Evolutionary conservation across 2,797 vertebrate genomes (phyloP), one percentile per base, ranked within the genome.

Genomic region (Vultur gryphus): DNA sequence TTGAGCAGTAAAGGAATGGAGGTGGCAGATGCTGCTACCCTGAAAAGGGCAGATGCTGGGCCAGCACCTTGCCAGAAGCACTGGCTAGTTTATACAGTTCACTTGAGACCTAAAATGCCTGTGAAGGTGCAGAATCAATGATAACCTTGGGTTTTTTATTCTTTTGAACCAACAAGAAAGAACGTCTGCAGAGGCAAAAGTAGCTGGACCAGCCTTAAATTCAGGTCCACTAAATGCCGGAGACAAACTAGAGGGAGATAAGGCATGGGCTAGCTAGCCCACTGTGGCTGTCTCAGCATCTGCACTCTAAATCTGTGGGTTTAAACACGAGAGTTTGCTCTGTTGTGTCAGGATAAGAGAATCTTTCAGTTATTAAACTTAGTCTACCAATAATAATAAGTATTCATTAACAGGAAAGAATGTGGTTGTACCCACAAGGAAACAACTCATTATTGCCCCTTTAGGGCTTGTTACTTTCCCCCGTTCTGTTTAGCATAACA

Each of bases 1-100:
- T 93, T 94, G 86, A 44, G 61, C 87, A 84, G 54, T 86, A 87
- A 92, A 93, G 76, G 94, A 95, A 65, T 65, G 54, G 86, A 93
- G 49, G 52, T 44, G 65, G 86, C 90, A 91, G 57, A 78, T 95
- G 73, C 69, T 94, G 73, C 55, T 41, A 39, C 16, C 14, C 77
- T 84, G 58, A 9, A 90, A 84, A 84, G 41, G 58, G 77, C 62
- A 65, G 43, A 28, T 80, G 55, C 84, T 89, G 75, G 29, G 19
- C 71, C 48, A 73, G 51, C 35, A 35, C 21, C 66, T 88, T 88
- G n/a, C 59, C n/a, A 54, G 85, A 65, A 91, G 21, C 24, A 46
- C 33, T 61, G 49, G 5, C 46, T 88, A 14, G 13, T 51, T 91
- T 81, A 16, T 75, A 5, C 41, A 62, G 17, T 83, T 91, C 51